Conservation (phyloP, 2,113 vertebrate species). For the Rhinoderma darwinii region DNA sequence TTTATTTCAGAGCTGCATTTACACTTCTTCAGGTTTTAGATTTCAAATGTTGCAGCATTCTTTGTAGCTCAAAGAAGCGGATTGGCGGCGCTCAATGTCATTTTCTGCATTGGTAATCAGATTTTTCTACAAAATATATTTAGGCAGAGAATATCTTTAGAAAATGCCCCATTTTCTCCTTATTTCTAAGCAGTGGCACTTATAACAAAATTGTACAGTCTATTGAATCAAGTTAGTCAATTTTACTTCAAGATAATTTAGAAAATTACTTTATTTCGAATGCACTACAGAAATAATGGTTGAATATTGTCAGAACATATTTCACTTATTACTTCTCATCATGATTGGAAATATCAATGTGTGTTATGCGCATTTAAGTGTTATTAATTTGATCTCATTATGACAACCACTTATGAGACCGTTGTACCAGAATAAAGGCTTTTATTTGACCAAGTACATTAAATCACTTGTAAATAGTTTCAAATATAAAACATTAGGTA, state of each 20-base stretch:
- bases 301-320: not conserved
- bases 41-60: too few relatives aligned
- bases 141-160: not conserved
- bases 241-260: not conserved
- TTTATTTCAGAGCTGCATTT: too few relatives aligned
- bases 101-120: too few relatives aligned
- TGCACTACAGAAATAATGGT: not conserved
- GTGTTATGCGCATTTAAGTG: not conserved
- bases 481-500: slow-evolving; percentile 14
- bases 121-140: not conserved
- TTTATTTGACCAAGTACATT: slow-evolving; percentile 24
- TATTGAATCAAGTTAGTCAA: not conserved
- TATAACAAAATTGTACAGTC: not conserved
- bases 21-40: too few relatives aligned
- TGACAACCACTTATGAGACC: not conserved
- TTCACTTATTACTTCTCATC: not conserved
- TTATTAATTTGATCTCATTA: not conserved
- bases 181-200: not conserved
- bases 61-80: too few relatives aligned
- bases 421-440: not conserved
- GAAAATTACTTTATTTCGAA: not conserved
- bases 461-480: not conserved
- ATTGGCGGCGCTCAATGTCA: too few relatives aligned
- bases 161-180: not conserved
- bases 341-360: not conserved